Conservation (phyloP, 2,113 vertebrate genomes). For the Bettongia penicillata region DNA sequence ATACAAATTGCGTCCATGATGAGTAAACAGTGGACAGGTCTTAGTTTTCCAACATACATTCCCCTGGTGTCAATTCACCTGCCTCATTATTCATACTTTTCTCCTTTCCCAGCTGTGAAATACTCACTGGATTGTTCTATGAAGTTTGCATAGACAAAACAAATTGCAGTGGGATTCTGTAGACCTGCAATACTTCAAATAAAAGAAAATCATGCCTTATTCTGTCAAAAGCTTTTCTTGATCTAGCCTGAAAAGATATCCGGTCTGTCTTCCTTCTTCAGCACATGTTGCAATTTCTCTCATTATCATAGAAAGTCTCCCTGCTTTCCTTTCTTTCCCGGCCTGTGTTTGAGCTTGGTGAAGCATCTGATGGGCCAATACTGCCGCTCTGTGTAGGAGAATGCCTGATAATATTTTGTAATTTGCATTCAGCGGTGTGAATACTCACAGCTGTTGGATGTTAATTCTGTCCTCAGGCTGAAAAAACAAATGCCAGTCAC, state of each 20-base stretch:
- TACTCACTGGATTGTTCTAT: not conserved
- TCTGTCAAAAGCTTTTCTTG: slow-evolving; percentile 61
- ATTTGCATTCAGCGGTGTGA: slow-evolving; percentile 47
- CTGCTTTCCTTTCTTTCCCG: slow-evolving; percentile 46
- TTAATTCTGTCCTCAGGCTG: slow-evolving; percentile 30
- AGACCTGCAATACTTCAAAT: slow-evolving; percentile 41
- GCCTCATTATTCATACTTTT: not conserved
- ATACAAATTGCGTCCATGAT: not conserved
- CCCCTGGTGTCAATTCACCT: slow-evolving; percentile 41
- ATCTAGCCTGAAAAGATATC: slow-evolving; percentile 58
- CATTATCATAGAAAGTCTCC: slow-evolving; percentile 44
- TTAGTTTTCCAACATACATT: not conserved
- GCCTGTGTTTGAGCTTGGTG: slow-evolving; percentile 49
- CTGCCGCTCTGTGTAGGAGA: slow-evolving; percentile 45
- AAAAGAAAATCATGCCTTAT: slow-evolving; percentile 39
- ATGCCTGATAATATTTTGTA: slow-evolving; percentile 67
- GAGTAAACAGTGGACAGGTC: not conserved
- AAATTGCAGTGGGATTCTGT: slow-evolving; percentile 6
- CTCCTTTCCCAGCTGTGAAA: slow-evolving; percentile 50
- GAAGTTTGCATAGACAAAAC: not conserved
- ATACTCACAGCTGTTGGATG: slow-evolving; percentile 63
- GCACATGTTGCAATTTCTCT: slow-evolving; percentile 56
- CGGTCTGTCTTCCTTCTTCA: slow-evolving; percentile 21
- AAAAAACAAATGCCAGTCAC: not conserved
- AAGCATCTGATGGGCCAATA: slow-evolving; percentile 60